These are phyloP conservation scores for Lophius piscatorius DNA, from an alignment of 2,113 vertebrate species.

Conservation along the genomic window DNA sequence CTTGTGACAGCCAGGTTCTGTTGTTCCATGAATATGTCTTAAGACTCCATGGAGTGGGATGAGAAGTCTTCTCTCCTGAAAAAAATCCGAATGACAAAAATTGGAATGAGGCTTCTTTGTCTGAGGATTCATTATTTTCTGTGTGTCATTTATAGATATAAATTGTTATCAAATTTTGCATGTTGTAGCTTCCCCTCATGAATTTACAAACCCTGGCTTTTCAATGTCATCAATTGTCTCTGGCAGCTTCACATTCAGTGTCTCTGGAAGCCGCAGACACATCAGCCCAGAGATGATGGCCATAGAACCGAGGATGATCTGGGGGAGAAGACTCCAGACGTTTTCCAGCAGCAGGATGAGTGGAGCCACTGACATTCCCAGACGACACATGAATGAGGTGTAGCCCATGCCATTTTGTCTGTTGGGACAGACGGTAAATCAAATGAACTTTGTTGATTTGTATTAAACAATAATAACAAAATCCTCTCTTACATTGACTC, in stretches of 20 bases:
- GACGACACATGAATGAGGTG: slow-evolving; percentile 74
- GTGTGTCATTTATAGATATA: no score
- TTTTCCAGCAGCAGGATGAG: slow-evolving; percentile 80
- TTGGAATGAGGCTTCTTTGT: no score
- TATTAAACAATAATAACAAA: no score
- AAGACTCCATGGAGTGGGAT: no score
- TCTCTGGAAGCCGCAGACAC: slow-evolving; percentile 82
- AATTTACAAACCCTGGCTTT: slow-evolving; percentile 68
- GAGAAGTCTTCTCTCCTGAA: no score
- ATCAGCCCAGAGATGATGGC: slow-evolving; percentile 71
- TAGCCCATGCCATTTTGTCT: slow-evolving; percentile 85
- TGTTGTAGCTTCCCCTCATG: background rate
- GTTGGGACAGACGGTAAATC: slow-evolving; percentile 12
- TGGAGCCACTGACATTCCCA: slow-evolving; percentile 82
- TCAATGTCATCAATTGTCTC: no score
- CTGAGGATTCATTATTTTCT: no score
- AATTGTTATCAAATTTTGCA: no score
- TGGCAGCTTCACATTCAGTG: slow-evolving; percentile 47
- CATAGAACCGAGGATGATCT: slow-evolving; percentile 71
- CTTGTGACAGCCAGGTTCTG: no score
- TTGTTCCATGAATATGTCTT: no score
- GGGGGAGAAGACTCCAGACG: slow-evolving; percentile 78
- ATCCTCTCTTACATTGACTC: background rate
- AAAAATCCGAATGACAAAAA: no score
- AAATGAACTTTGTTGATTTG: no score